A percentile compares a stretch with the other conserved stretches of the same genome.
Evolutionary conservation across 2,888 invertebrate species (phyloP).

Genomic region (Volucella zonaria): DNA sequence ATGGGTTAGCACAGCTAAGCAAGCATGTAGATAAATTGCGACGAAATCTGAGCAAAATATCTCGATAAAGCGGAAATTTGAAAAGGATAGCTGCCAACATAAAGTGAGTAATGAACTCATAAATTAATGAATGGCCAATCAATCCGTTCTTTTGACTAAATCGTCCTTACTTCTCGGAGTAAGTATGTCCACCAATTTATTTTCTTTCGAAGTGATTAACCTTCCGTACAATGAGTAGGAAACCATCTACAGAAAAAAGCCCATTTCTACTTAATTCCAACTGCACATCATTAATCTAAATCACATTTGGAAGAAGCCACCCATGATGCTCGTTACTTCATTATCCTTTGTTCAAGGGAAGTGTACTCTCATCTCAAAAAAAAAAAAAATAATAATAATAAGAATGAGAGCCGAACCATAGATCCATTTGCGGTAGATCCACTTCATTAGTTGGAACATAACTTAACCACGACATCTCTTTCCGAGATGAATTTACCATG

Average conservation of each 20-base stretch:
- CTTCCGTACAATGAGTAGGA: slow-evolving; percentile 5
- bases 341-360: slow-evolving; percentile 22
- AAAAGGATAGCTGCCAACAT: too few relatives aligned
- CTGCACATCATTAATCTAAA: slow-evolving; percentile 50
- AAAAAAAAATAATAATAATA: neutral
- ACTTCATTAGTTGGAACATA: slow-evolving; percentile 67
- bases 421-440: slow-evolving; percentile 46
- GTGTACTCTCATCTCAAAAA: neutral
- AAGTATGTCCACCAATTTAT: neutral
- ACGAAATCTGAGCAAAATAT: too few relatives aligned
- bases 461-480: slow-evolving; percentile 60
- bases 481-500: slow-evolving; percentile 13
- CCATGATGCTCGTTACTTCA: slow-evolving; percentile 32
- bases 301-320: slow-evolving; percentile 37
- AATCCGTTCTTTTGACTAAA: neutral
- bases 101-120: too few relatives aligned
- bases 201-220: slow-evolving; percentile 16
- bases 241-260: neutral
- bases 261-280: neutral
- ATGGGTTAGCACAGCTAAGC: too few relatives aligned
- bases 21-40: too few relatives aligned
- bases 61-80: too few relatives aligned
- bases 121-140: neutral
- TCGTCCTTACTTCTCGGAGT: neutral
- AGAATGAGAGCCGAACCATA: neutral